Base-by-base conservation (phyloP, 2,888 invertebrate species). In the Candidula unifasciata region DNA sequence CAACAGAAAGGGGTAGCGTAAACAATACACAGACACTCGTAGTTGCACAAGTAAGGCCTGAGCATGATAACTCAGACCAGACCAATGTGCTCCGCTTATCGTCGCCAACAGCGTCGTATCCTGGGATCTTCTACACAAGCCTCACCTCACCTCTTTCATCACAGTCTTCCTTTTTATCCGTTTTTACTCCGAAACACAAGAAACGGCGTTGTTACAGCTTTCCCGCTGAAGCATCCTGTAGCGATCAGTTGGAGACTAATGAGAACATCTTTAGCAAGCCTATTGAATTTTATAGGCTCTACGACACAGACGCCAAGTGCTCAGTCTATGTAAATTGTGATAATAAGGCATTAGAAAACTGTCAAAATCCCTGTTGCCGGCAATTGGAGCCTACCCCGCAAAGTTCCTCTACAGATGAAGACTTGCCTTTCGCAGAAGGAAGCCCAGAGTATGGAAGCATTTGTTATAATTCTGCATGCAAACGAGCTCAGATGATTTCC, bases 401-500 rank as follows among this genome's bases (percentile, higher is more conserved):
- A 37, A 74, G 57, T 10, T 37, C 52, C 16, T n/a, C 82, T 33
- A 35, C 66, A 52, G 54, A 44, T 24, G 76, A 82, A 76, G 37
- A 44, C 3, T 82, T 73, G 2, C 77, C 82, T 10, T 82, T 82
- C n/a, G 77, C 76, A 8, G 82, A 77, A 64, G 74, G 24, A 8
- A 74, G 44, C 0, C 37, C 21, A 1, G 54, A 30, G 24, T 80
- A 80, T 30, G 80, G 80, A 16, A 80, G 80, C 27, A 57, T 80
- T 27, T 27, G 35, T 10, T 24, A 69, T 33, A 66, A 79, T 52
- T 44, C 52, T 2, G 44, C 27, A 3, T 13, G 18, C 30, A 44
- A 79, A 37, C n/a, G 27, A 13, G 24, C 27, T 21, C 68, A 37
- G 30, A 66, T 66, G 79, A 68, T 79, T 66, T 66, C 66, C 13